Percentiles rank a stretch among this genome's conserved stretches.
These are phyloP conservation scores for Lepus townsendii DNA, from an alignment of 2,797 vertebrate genomes.

Conservation along the genomic window DNA sequence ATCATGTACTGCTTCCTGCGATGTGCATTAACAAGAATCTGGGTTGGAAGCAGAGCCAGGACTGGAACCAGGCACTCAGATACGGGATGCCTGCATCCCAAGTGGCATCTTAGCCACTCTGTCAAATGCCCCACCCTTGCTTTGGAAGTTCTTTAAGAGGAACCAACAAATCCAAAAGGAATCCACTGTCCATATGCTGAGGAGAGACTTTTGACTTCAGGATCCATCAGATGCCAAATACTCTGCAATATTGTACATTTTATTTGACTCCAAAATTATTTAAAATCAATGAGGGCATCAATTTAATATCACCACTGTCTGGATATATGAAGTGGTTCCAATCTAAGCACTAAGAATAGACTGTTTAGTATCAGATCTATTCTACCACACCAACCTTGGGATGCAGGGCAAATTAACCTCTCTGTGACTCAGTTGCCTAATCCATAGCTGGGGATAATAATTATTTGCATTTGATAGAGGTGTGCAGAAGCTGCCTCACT, in stretches of 20 bases:
- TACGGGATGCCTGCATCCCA: no score
- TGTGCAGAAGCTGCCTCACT: neutral
- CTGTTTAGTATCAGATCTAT: neutral
- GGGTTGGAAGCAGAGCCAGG: no score
- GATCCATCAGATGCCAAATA: neutral
- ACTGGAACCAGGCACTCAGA: no score
- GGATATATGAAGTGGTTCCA: neutral
- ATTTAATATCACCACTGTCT: neutral
- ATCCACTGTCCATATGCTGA: neutral
- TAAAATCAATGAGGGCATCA: conserved; percentile 6
- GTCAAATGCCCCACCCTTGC: no score
- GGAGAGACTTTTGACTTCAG: neutral
- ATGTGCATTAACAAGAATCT: no score
- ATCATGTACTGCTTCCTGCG: no score
- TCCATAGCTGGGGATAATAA: neutral
- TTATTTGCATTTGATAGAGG: neutral
- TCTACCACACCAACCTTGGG: neutral
- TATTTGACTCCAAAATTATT: conserved; percentile 35
- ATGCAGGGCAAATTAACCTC: neutral
- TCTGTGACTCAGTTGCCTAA: conserved; percentile 5
- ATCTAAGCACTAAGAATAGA: neutral
- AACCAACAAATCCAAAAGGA: neutral
- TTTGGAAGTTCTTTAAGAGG: neutral
- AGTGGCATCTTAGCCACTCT: no score
- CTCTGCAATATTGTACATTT: neutral